phyloP scores from a whole-genome alignment of 2,797 vertebrate genomes.

The Alauda arvensis region DNA sequence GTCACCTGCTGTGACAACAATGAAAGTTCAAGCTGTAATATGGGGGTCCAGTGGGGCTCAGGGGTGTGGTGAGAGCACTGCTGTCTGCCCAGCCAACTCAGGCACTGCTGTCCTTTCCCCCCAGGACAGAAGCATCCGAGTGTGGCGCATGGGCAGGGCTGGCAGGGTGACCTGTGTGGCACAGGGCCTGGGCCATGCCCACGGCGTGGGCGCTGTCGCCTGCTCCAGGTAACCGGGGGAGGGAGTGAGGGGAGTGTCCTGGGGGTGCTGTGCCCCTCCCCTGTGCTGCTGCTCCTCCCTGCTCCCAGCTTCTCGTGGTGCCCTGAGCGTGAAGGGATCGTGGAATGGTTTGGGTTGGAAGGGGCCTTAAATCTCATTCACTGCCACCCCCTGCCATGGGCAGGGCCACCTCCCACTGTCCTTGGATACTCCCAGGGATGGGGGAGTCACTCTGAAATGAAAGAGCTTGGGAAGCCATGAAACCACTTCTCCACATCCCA shows the following conservation, averaged over 20 bases:
- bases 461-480: background rate
- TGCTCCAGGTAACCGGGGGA: conserved; percentile 84
- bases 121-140: conserved; percentile 86
- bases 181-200: conserved; percentile 83
- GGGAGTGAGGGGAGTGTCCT: background rate
- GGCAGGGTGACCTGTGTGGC: conserved; percentile 84
- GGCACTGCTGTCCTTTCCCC: background rate
- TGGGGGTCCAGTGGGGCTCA: fast-evolving
- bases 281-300: background rate
- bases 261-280: background rate
- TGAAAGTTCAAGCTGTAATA: background rate
- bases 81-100: fast-evolving
- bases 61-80: fast-evolving
- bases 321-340: background rate
- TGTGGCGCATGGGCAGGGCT: conserved; percentile 85
- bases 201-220: conserved; percentile 82
- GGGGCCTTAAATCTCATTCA: background rate
- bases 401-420: background rate
- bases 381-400: background rate
- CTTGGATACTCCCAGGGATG: background rate
- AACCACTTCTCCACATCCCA: too few species aligned
- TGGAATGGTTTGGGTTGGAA: background rate
- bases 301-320: background rate
- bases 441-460: background rate
- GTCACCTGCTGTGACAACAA: fast-evolving